Evolutionary conservation across 2,888 invertebrate genomes (phyloP).

Genomic region (Oscheius myriophilus): DNA sequence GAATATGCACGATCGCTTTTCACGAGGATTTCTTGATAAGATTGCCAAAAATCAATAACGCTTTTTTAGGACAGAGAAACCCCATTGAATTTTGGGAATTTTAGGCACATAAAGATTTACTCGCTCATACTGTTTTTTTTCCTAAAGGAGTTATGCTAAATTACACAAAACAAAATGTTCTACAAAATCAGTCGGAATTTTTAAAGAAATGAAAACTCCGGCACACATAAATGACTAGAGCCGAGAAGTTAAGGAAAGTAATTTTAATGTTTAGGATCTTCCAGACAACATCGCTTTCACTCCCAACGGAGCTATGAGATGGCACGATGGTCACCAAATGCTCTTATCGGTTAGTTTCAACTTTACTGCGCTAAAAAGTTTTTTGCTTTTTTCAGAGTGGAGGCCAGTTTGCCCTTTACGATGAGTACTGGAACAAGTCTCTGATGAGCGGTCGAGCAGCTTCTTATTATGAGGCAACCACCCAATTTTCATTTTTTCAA

Average conservation of each 20-base stretch:
- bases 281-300: slow-evolving; percentile 43
- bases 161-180: too few species aligned
- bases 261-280: slow-evolving; percentile 11
- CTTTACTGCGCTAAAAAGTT: background rate
- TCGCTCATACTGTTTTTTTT: too few species aligned
- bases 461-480: slow-evolving; percentile 40
- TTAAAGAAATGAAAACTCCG: too few species aligned
- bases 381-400: slow-evolving; percentile 42
- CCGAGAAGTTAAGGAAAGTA: background rate
- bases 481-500: background rate
- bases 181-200: too few species aligned
- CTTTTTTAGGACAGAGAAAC: too few species aligned
- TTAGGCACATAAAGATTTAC: too few species aligned
- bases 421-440: slow-evolving; percentile 56
- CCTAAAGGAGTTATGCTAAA: too few species aligned
- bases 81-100: too few species aligned
- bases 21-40: too few species aligned
- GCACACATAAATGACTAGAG: too few species aligned
- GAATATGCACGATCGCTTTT: too few species aligned
- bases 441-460: slow-evolving; percentile 41
- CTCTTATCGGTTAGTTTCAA: slow-evolving; percentile 40
- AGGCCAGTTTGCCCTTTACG: slow-evolving; percentile 49
- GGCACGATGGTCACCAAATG: slow-evolving; percentile 52
- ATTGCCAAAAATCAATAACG: too few species aligned
- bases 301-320: slow-evolving; percentile 43